Evolutionary conservation across 2,888 invertebrate species (phyloP).

Genomic region (Amitus sp.): DNA sequence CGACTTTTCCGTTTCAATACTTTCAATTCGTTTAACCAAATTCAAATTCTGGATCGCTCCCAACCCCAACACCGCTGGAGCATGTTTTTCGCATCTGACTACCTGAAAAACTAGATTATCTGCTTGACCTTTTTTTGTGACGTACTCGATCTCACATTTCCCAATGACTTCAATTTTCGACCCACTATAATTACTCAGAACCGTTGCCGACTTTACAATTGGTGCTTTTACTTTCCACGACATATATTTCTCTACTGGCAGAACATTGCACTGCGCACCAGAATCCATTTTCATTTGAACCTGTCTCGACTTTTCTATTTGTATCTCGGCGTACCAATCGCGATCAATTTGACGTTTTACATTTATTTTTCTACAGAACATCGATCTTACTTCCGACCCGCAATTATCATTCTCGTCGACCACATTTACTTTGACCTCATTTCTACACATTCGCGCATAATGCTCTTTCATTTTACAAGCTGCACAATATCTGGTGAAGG

Average conservation of each 20-base stretch:
- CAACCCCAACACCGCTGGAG: constrained; percentile 7
- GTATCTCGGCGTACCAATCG: not conserved
- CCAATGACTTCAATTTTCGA: constrained; percentile 12
- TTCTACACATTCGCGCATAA: not conserved
- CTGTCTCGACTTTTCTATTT: not conserved
- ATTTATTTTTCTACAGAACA: not conserved
- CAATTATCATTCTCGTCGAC: not conserved
- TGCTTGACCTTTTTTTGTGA: not conserved
- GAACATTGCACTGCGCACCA: constrained; percentile 22
- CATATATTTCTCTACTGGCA: constrained; percentile 9
- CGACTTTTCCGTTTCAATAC: not conserved
- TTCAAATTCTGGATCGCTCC: constrained; percentile 5
- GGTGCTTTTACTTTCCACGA: constrained; percentile 1
- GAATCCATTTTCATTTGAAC: constrained; percentile 22
- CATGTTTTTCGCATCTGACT: constrained; percentile 6
- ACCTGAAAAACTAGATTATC: constrained; percentile 5
- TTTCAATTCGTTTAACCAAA: constrained; percentile 5
- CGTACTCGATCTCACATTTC: constrained; percentile 15
- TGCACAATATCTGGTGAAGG: not conserved
- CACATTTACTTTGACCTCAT: not conserved
- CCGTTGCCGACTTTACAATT: constrained; percentile 3
- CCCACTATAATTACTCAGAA: constrained; percentile 18
- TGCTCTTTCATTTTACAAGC: not conserved
- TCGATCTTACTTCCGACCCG: not conserved
- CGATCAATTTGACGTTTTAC: not conserved